These are phyloP conservation scores for Drosophila percnosoma DNA, from an alignment of 2,888 invertebrate species.

Conservation along the genomic window DNA sequence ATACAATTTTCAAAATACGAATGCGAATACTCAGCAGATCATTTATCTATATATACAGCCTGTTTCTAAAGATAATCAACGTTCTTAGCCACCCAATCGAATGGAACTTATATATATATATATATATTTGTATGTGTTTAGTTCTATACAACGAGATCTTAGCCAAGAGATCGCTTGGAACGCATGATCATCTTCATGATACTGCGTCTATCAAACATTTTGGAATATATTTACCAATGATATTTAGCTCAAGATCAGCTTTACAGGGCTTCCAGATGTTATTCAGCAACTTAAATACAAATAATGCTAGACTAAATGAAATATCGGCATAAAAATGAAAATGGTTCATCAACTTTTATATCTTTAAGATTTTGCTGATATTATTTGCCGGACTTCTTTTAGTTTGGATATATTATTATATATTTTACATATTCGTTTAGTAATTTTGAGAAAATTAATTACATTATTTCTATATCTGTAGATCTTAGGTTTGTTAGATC, in stretches of 20 bases:
- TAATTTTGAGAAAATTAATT: not conserved
- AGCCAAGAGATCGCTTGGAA: not conserved
- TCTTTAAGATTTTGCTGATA: not conserved
- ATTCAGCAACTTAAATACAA: not conserved
- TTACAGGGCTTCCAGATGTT: constrained; percentile 14
- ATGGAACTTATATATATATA: not conserved
- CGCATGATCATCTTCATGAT: not conserved
- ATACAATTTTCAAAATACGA: not conserved
- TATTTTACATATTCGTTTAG: not conserved
- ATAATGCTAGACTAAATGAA: not conserved
- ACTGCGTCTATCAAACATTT: not conserved
- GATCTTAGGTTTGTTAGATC: not conserved
- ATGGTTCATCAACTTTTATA: not conserved
- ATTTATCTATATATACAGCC: not conserved
- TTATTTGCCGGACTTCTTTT: not conserved
- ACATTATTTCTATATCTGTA: not conserved
- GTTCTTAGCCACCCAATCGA: not conserved
- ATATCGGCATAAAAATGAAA: not conserved
- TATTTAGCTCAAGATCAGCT: not conserved
- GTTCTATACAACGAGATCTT: not conserved
- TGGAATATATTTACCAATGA: constrained; percentile 19
- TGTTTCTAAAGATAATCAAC: not conserved
- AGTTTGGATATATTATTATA: too few species aligned
- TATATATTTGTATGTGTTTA: too few species aligned
- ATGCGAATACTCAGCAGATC: not conserved